Percentiles rank a stretch among this genome's conserved stretches.
phyloP scores from a whole-genome alignment of 2,797 vertebrate genomes.

The Cirrhinus molitorella region DNA sequence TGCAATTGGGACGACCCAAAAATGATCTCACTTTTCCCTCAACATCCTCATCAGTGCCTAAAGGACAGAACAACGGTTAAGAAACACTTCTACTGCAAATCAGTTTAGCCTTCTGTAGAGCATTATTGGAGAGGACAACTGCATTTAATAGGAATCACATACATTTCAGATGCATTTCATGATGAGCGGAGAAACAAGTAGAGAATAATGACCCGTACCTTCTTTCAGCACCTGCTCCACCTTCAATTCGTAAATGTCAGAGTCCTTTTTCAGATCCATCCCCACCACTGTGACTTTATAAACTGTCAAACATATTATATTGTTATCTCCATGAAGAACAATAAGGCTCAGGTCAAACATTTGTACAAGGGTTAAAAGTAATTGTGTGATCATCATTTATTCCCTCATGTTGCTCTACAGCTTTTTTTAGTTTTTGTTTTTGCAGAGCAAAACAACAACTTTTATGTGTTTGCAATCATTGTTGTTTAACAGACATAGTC shows the following conservation, averaged over 20 bases:
- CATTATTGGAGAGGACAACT: background rate
- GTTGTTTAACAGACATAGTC: background rate
- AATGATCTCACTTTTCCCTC: conserved; percentile 61
- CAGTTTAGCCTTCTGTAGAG: background rate
- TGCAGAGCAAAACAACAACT: too few species aligned
- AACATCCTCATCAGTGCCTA: conserved; percentile 70
- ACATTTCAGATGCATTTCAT: background rate
- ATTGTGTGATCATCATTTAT: background rate
- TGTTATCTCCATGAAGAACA: background rate
- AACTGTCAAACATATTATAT: conserved; percentile 43
- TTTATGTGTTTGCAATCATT: too few species aligned
- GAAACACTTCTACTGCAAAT: background rate
- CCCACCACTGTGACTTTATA: conserved; percentile 48
- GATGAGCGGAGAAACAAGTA: background rate
- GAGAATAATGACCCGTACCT: conserved; percentile 33
- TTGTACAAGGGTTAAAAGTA: background rate
- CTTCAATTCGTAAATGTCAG: conserved; percentile 46
- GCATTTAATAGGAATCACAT: background rate
- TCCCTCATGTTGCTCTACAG: background rate
- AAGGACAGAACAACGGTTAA: background rate
- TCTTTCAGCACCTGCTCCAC: conserved; percentile 55
- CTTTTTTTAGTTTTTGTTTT: too few species aligned
- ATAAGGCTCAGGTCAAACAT: background rate
- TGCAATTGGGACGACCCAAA: conserved; percentile 72
- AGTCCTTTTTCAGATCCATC: background rate